A percentile compares a stretch with the other conserved stretches of the same genome.
Conservation (phyloP, 92 coral and sea anemone species). For the Umimayanthus chanpuru region DNA sequence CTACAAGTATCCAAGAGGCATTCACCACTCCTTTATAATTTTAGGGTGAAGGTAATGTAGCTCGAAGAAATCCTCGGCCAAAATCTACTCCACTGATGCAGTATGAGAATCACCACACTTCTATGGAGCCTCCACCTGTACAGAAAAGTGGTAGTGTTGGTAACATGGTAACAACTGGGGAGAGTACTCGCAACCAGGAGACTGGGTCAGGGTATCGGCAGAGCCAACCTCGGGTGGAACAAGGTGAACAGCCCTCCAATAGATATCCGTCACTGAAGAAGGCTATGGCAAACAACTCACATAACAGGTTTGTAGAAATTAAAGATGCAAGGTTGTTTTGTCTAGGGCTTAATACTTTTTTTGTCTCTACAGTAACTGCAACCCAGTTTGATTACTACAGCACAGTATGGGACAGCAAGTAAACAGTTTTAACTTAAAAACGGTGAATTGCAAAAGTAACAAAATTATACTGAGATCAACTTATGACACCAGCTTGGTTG, state of each 20-base stretch:
- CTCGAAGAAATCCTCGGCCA: constrained; percentile 71
- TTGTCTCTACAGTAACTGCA: too few relatives aligned
- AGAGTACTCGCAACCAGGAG: constrained; percentile 90
- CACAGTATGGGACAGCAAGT: too few relatives aligned
- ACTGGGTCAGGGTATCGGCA: constrained; percentile 83
- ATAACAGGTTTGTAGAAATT: constrained; percentile 47
- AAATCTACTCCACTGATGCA: constrained; percentile 90
- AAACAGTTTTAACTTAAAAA: too few relatives aligned
- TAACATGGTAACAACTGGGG: constrained; percentile 90
- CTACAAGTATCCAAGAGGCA: not conserved
- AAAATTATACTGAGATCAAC: too few relatives aligned
- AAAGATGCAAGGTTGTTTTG: not conserved
- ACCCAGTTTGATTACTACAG: too few relatives aligned
- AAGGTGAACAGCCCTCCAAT: constrained; percentile 59
- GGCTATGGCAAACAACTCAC: constrained; percentile 68
- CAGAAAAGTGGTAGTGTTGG: constrained; percentile 75
- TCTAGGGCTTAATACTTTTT: too few relatives aligned
- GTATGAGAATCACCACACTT: constrained; percentile 51
- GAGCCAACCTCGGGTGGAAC: constrained; percentile 68
- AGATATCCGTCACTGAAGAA: constrained; percentile 88
- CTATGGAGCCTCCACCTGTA: constrained; percentile 41
- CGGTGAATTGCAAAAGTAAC: too few relatives aligned
- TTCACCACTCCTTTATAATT: not conserved
- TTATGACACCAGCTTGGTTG: too few relatives aligned
- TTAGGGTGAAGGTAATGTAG: constrained; percentile 60